These are phyloP conservation scores for Adela reaumurella DNA, from an alignment of 2,888 invertebrate genomes.

Conservation along the genomic window DNA sequence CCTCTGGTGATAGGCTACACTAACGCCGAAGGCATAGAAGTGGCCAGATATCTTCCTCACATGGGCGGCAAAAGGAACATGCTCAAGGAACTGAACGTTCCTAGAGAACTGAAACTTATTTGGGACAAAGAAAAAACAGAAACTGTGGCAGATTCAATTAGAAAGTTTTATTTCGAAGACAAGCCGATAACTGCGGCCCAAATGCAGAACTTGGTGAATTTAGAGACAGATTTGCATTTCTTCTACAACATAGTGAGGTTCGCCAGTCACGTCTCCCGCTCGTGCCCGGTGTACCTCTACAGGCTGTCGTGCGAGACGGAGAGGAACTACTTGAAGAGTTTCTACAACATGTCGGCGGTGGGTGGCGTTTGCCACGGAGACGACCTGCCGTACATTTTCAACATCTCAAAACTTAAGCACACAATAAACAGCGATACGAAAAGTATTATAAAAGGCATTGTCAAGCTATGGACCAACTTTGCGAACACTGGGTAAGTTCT, in stretches of 20 bases:
- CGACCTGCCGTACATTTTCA: constrained; percentile 36
- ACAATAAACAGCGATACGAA: constrained; percentile 31
- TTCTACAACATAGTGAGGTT: constrained; percentile 33
- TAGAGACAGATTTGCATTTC: constrained; percentile 34
- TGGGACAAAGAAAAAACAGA: constrained; percentile 21
- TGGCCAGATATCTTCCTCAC: constrained; percentile 25
- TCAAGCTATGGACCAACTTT: constrained; percentile 36
- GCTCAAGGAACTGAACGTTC: constrained; percentile 28
- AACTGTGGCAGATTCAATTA: constrained; percentile 26
- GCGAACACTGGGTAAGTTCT: constrained; percentile 38
- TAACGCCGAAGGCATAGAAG: constrained; percentile 44
- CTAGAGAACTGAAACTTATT: constrained; percentile 37
- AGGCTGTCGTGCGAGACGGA: constrained; percentile 38
- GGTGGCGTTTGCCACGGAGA: constrained; percentile 43
- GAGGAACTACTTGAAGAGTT: constrained; percentile 32
- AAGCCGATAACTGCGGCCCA: constrained; percentile 22
- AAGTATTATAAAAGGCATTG: constrained; percentile 24
- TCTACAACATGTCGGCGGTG: constrained; percentile 30
- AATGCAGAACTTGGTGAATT: constrained; percentile 25
- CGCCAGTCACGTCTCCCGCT: constrained; percentile 25
- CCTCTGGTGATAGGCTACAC: constrained; percentile 41
- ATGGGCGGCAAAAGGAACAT: constrained; percentile 20
- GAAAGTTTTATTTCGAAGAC: constrained; percentile 30
- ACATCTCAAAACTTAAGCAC: constrained; percentile 30
- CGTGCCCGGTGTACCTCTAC: constrained; percentile 31